phyloP scores from a whole-genome alignment of 2,888 invertebrate species.

The Galerucella calmariensis region DNA sequence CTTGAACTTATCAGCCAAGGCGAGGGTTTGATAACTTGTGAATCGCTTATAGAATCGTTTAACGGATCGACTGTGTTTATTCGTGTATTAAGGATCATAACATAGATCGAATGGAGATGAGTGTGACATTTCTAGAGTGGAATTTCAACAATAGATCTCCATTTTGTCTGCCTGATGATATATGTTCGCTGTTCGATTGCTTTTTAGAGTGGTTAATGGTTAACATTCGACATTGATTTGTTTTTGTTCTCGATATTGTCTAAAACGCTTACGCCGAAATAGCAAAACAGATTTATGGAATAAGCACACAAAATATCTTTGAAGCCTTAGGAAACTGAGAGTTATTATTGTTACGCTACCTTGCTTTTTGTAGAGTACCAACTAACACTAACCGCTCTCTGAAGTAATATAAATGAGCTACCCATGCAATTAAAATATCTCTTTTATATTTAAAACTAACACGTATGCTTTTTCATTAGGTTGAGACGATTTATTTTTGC shows the following conservation, averaged over 20 bases:
- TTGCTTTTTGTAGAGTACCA: too few relatives aligned
- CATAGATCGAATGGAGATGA: neutral
- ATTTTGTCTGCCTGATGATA: neutral
- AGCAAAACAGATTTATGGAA: too few relatives aligned
- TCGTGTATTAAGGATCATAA: slow-evolving; percentile 7
- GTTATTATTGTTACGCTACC: too few relatives aligned
- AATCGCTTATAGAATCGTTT: slow-evolving; percentile 35
- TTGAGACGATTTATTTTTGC: too few relatives aligned
- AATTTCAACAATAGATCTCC: neutral
- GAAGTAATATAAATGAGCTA: too few relatives aligned
- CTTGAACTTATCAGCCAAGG: slow-evolving; percentile 39
- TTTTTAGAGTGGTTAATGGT: neutral
- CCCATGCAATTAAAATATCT: too few relatives aligned
- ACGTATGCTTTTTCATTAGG: too few relatives aligned
- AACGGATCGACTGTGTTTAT: slow-evolving; percentile 11
- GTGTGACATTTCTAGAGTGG: slow-evolving; percentile 9
- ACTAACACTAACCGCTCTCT: too few relatives aligned
- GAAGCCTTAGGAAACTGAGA: too few relatives aligned
- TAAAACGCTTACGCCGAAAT: neutral
- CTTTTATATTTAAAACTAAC: too few relatives aligned
- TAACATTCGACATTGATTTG: neutral
- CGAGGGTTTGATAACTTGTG: slow-evolving; percentile 35
- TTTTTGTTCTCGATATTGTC: neutral
- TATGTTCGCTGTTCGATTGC: neutral
- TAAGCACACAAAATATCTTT: too few relatives aligned